A percentile compares a stretch with the other conserved stretches of the same genome.
Conservation (phyloP, 2,797 vertebrate genomes). For the Natrix natrix region DNA sequence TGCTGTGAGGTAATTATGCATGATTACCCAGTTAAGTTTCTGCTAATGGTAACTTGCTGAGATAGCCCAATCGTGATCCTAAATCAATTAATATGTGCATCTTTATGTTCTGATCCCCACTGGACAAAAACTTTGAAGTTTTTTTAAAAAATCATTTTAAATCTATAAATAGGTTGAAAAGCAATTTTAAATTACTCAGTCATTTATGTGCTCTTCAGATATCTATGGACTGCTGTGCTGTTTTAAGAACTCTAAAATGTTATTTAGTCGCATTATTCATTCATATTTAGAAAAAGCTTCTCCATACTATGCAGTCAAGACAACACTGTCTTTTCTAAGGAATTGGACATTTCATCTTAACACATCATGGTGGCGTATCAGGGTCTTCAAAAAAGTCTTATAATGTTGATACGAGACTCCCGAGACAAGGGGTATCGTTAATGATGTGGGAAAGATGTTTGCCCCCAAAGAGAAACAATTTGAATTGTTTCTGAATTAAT, state of each 20-base stretch:
- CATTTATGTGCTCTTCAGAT: not conserved
- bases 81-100: not conserved
- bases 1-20: not conserved
- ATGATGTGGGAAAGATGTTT: not conserved
- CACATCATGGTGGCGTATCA: not conserved
- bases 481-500: not conserved
- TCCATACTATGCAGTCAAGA: not conserved
- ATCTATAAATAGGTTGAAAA: not conserved
- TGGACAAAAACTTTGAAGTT: not conserved
- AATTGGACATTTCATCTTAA: not conserved
- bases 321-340: not conserved
- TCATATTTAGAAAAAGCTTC: not conserved
- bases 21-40: not conserved
- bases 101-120: not conserved
- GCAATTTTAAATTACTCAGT: not conserved
- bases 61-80: not conserved
- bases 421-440: not conserved
- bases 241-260: not conserved
- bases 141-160: not conserved
- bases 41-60: not conserved
- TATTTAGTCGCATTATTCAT: not conserved
- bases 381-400: not conserved
- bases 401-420: not conserved
- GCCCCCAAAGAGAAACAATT: not conserved
- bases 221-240: not conserved